phyloP scores from a whole-genome alignment of 2,113 vertebrate genomes.

The Menura novaehollandiae region DNA sequence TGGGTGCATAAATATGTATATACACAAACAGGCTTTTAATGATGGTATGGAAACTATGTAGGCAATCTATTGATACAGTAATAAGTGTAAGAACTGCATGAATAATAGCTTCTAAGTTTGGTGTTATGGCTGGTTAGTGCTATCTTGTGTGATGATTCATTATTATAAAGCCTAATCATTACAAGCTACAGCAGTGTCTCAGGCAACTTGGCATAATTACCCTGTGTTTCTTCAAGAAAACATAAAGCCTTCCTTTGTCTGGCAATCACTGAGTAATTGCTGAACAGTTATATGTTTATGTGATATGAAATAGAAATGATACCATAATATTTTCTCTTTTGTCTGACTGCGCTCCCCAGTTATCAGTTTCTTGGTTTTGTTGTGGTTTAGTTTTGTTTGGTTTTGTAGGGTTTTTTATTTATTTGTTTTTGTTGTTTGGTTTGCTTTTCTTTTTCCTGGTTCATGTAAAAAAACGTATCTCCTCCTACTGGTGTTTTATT shows the following conservation, averaged over 20 bases:
- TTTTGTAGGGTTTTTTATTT: neutral
- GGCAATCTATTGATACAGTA: neutral
- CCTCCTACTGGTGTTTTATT: neutral
- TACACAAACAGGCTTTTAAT: neutral
- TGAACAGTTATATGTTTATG: neutral
- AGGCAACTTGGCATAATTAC: slow-evolving; percentile 7
- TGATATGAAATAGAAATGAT: neutral
- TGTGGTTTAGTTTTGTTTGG: neutral
- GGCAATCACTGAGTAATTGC: neutral
- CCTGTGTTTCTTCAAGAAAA: slow-evolving; percentile 3
- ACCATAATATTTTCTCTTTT: neutral
- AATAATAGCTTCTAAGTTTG: neutral
- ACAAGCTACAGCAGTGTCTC: neutral
- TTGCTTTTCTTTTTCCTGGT: neutral
- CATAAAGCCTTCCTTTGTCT: slow-evolving; percentile 23
- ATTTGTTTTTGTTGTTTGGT: neutral
- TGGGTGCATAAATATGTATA: neutral
- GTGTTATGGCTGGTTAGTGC: neutral
- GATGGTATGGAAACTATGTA: neutral
- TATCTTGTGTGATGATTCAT: slow-evolving; percentile 2
- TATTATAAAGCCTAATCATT: neutral
- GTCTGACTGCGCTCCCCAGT: neutral
- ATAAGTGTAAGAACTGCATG: neutral
- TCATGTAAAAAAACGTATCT: neutral
- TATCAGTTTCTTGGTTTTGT: neutral